Conservation (phyloP, 2,888 invertebrate species). For the Coremacera marginata region DNA sequence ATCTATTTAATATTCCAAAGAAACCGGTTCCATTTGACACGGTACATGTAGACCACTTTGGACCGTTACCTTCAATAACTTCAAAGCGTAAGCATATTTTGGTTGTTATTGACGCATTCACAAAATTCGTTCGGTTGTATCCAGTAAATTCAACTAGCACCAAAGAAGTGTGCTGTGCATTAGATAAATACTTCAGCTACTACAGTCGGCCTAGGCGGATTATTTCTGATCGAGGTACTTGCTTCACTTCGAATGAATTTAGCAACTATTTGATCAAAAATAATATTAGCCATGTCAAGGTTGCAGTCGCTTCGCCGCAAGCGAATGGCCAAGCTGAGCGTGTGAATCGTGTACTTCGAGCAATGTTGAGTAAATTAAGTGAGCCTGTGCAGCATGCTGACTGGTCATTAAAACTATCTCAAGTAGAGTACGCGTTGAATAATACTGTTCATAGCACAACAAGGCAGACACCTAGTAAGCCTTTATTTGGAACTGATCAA, state of each 20-base stretch:
- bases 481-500: too few species aligned
- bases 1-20: slow-evolving; percentile 24
- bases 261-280: slow-evolving; percentile 6
- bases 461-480: too few species aligned
- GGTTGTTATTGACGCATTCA: slow-evolving; percentile 33
- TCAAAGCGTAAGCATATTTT: slow-evolving; percentile 11
- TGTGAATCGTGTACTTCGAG: slow-evolving; percentile 14
- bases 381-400: slow-evolving; percentile 37
- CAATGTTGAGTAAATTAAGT: slow-evolving; percentile 38
- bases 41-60: slow-evolving; percentile 32
- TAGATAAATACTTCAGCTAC: background rate
- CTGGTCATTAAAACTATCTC: background rate
- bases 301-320: slow-evolving; percentile 39
- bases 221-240: slow-evolving; percentile 12
- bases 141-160: slow-evolving; percentile 8
- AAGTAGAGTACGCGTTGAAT: too few species aligned
- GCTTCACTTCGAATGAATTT: slow-evolving; percentile 37
- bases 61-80: background rate
- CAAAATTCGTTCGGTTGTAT: slow-evolving; percentile 15
- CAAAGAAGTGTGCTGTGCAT: background rate
- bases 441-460: too few species aligned
- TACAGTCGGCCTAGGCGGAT: slow-evolving; percentile 10
- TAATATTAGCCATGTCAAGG: slow-evolving; percentile 33
- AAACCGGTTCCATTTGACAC: slow-evolving; percentile 33
- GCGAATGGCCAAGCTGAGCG: slow-evolving; percentile 39